Base-by-base conservation (phyloP, 2,797 vertebrate genomes). In the Sebastes steindachneri region DNA sequence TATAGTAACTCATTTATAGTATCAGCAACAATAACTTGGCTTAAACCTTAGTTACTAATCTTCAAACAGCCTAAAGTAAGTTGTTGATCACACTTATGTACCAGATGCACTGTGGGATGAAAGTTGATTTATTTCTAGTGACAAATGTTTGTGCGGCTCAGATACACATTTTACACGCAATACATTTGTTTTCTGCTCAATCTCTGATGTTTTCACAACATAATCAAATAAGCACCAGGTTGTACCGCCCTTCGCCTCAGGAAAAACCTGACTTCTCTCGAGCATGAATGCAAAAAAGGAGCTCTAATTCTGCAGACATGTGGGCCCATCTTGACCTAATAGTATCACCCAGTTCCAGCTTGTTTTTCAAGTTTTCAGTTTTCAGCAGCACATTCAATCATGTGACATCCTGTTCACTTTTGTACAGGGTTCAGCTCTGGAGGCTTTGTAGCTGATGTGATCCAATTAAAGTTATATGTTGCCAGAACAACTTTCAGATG, bases 321-420 rank as follows among this genome's bases (percentile, higher is more conserved):
- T 28, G 63, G 1, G 1, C 28, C 35, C 23, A 23, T 51, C 66
- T 26, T 75, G 65, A 70, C 59, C 33, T 70, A 45, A 73, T n/a
- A 35, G 5, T 9, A 2, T 76, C 64, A 37, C 45, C 45, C 51
- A 65, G 35, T 33, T 60, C 2, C 9, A 58, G 37, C 64, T 82
- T 68, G 66, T 84, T 57, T 53, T 57, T 57, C 25, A 57, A 28
- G 55, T 58, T 76, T 74, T 72, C 53, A 26, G 54, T 26, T 76
- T 74, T 72, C 53, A 73, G 60, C 63, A 64, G 19, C 37, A 66
- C 59, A 68, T 75, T 85, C 17, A 53, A n/a, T 53, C 82, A 85
- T 84, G 82, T 89, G 79, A 88, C 63, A 89, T 63, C 37, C 41
- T 79, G 45, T 70, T 81, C 19, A 7, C 9, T 68, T 73, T 64